A percentile compares a stretch with the other conserved stretches of the same genome.
Evolutionary conservation across 1,140 invertebrate species (phyloP).

Genomic region (Pseudomyrmex gracilis): DNA sequence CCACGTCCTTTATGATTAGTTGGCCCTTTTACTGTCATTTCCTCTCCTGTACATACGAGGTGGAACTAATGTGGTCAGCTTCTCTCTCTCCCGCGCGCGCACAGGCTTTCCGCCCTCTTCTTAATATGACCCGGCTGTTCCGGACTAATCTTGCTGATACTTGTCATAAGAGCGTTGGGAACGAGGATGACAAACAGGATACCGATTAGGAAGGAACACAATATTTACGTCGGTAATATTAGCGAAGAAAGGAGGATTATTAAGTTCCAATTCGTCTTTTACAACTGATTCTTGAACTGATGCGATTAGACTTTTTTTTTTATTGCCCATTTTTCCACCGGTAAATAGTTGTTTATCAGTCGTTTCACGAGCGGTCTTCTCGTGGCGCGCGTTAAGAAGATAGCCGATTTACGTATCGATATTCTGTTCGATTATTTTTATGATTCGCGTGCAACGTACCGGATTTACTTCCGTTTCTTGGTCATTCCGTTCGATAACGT

Average conservation of each 20-base stretch:
- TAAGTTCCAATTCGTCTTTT: conserved; percentile 68
- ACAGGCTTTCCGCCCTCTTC: conserved; percentile 51
- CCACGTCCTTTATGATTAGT: conserved; percentile 84
- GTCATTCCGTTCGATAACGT: conserved; percentile 8
- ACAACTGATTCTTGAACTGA: conserved; percentile 59
- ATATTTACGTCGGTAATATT: conserved; percentile 13
- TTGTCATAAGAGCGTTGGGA: conserved; percentile 27
- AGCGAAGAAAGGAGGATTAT: conserved; percentile 33
- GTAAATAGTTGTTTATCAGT: conserved; percentile 35
- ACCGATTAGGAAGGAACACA: conserved; percentile 50
- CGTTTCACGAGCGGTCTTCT: conserved; percentile 65
- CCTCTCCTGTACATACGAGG: conserved; percentile 74
- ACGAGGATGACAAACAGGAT: conserved; percentile 43
- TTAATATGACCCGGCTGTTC: conserved; percentile 63
- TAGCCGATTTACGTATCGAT: conserved; percentile 49
- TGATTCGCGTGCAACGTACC: background rate
- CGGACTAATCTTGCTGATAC: conserved; percentile 69
- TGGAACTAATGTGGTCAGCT: conserved; percentile 80
- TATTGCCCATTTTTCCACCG: conserved; percentile 66
- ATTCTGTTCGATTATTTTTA: background rate
- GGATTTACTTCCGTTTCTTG: conserved; percentile 34
- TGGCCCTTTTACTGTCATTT: conserved; percentile 75
- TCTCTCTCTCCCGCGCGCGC: conserved; percentile 68
- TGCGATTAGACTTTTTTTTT: conserved; percentile 35
- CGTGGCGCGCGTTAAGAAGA: conserved; percentile 32